Base-by-base conservation (phyloP, 2,888 invertebrate species). In the Troides aeacus region DNA sequence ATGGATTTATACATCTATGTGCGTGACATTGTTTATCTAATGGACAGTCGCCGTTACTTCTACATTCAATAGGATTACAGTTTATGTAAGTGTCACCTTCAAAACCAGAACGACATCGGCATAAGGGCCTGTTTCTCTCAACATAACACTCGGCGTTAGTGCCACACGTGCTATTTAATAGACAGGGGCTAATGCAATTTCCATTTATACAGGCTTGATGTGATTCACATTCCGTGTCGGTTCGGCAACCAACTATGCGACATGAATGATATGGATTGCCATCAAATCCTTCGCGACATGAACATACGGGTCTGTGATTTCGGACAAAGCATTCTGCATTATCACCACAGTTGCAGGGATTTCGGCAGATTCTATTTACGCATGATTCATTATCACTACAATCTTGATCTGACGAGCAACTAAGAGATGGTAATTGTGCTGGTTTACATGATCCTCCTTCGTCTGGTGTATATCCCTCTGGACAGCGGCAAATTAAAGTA, bases 401-500 rank as follows among this genome's bases (percentile, higher is more conserved):
- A 75, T 98, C 97, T 71, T 93, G 93, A 81, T 98, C 97, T 12
- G 95, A 93, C 23, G 95, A 94, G 80, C 98, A 98, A 63, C 97
- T 96, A 75, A 95, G 95, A 72, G 95, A 94, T 83, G 95, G 94
- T 71, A 96, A 86, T 64, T 95, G 89, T 46, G 96, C 94, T 69
- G 96, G 94, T 80, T 94, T 95, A 81, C 97, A 97, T 81, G 96
- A 94, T 70, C 97, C 97, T 76, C 94, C 94, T 75, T 95, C 93
- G 79, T 97, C 95, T 0, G 97, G 96, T 72, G 97, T 95, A 93
- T 95, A 97, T 62, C 97, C 96, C 77, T 96, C 96, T 0, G 97
- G 97, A 79, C 97, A 97, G 70, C 96, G 96, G 82, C 97, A 98
- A 62, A 97, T 96, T 94, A 98, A 95, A 5, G 97, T 97, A 74